These are phyloP conservation scores for Okapia johnstoni DNA, from an alignment of 2,113 vertebrate species.

Conservation along the genomic window DNA sequence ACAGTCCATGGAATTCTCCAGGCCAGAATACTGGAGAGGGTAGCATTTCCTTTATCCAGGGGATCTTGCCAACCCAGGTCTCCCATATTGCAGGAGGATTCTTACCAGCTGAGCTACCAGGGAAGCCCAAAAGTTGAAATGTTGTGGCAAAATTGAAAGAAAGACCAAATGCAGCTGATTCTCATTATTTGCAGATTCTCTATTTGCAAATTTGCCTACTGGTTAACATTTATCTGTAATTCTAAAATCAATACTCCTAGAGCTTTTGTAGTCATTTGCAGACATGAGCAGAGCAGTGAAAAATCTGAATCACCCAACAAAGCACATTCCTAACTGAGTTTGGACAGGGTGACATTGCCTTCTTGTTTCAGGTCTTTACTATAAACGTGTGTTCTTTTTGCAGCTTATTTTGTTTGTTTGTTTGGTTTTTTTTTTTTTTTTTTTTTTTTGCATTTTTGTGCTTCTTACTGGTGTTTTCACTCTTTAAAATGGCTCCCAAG, in stretches of 20 bases:
- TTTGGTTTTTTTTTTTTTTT: neutral
- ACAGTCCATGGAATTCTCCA: neutral
- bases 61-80: neutral
- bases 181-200: neutral
- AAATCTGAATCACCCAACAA: neutral
- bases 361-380: neutral
- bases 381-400: neutral
- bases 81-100: neutral
- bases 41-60: neutral
- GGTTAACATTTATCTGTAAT: neutral
- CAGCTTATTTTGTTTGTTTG: neutral
- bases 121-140: neutral
- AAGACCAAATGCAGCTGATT: neutral
- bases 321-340: neutral
- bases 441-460: neutral
- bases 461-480: neutral
- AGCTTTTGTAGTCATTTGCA: neutral
- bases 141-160: neutral
- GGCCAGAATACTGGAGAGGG: neutral
- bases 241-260: neutral
- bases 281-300: neutral
- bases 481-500: neutral
- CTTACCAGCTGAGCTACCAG: neutral
- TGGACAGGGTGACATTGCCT: neutral
- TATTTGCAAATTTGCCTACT: neutral